Evolutionary conservation across 1,140 invertebrate species (phyloP).

Genomic region (Drosophila sp.): DNA sequence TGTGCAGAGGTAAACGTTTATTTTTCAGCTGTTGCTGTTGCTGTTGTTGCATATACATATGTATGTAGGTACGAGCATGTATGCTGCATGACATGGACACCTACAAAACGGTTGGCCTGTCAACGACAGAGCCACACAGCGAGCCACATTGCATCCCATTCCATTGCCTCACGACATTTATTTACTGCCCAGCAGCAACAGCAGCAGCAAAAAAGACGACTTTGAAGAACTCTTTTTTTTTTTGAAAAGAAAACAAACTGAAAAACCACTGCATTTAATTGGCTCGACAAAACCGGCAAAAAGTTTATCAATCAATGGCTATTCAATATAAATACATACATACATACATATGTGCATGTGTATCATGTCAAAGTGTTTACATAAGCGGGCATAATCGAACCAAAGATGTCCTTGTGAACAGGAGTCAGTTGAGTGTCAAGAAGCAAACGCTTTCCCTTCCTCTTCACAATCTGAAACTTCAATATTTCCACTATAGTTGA

Average conservation of each 20-base stretch:
- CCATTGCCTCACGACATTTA: constrained; percentile 13
- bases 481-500: too few relatives aligned
- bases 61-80: too few relatives aligned
- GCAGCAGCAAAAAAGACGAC: neutral
- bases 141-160: neutral
- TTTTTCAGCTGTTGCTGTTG: constrained; percentile 62
- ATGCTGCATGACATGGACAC: constrained; percentile 41
- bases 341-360: neutral
- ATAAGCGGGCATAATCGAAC: too few relatives aligned
- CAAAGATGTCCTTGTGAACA: neutral
- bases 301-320: constrained; percentile 10
- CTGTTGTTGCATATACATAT: neutral
- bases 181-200: constrained; percentile 22
- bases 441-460: too few relatives aligned
- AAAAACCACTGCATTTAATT: constrained; percentile 15
- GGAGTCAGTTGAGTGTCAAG: too few relatives aligned
- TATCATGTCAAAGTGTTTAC: neutral
- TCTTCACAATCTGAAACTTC: too few relatives aligned
- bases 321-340: neutral
- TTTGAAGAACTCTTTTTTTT: neutral
- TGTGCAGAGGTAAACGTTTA: constrained; percentile 50
- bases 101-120: constrained; percentile 54
- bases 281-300: neutral
- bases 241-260: neutral
- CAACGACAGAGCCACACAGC: constrained; percentile 41